Evolutionary conservation across 1,140 invertebrate species (phyloP).

Genomic region (Neotoxoptera formosana): DNA sequence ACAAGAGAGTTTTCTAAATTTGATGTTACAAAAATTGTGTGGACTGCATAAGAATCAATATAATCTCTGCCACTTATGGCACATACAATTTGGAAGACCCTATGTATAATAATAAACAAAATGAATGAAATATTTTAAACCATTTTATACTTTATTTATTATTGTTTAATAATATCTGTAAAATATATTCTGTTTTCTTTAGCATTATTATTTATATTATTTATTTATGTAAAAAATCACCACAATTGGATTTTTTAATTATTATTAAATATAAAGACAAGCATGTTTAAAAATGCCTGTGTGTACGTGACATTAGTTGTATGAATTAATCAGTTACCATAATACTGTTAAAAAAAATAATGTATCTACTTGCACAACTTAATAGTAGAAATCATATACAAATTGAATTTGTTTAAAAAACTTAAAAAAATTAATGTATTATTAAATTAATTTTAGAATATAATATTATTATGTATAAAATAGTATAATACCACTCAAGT

Average conservation of each 20-base stretch:
- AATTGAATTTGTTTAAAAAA: neutral
- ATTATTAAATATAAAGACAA: neutral
- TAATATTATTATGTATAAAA: neutral
- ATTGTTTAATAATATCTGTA: neutral
- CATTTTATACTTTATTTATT: neutral
- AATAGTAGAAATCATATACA: neutral
- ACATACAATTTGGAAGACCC: no score
- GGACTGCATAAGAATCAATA: no score
- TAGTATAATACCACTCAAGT: neutral
- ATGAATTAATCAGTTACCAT: neutral
- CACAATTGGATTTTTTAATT: neutral
- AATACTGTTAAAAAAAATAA: neutral
- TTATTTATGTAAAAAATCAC: neutral
- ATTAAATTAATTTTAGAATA: neutral
- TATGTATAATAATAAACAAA: neutral
- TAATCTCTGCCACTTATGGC: no score
- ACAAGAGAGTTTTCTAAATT: neutral
- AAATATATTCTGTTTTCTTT: neutral
- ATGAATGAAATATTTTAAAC: neutral
- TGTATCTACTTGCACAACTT: neutral
- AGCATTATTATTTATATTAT: neutral
- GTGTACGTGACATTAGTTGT: neutral
- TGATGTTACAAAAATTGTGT: no score
- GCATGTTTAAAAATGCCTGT: neutral
- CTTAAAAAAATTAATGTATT: neutral